Conservation (phyloP, 2,797 vertebrate genomes). For the Hippocampus kuda region DNA sequence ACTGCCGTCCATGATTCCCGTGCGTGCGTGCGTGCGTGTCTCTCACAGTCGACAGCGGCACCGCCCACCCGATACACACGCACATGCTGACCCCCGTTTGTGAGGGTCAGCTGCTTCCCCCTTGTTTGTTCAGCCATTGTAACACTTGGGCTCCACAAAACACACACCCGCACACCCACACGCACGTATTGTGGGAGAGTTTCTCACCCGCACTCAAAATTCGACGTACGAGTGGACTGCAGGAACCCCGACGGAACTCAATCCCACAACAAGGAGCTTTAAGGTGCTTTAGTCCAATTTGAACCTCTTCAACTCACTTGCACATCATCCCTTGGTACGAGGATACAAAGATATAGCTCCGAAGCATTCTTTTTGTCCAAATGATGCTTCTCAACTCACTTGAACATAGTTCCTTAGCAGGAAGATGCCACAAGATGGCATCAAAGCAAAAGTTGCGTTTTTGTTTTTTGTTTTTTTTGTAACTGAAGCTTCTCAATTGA, state of each 20-base stretch:
- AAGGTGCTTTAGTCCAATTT: too few relatives aligned
- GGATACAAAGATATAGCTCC: neutral
- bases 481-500: too few relatives aligned
- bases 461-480: too few relatives aligned
- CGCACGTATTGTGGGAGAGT: constrained; percentile 6
- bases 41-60: neutral
- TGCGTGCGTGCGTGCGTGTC: constrained; percentile 4
- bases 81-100: constrained; percentile 15
- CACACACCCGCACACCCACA: constrained; percentile 20
- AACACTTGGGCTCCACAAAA: constrained; percentile 40
- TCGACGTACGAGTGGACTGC: neutral
- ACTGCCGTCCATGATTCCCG: constrained; percentile 11
- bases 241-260: neutral
- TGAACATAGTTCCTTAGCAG: too few relatives aligned
- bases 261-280: neutral
- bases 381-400: too few relatives aligned
- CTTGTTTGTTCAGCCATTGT: constrained; percentile 47
- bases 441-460: neutral
- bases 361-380: too few relatives aligned
- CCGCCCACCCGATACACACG: neutral
- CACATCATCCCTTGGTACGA: too few relatives aligned
- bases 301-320: too few relatives aligned
- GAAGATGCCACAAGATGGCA: neutral
- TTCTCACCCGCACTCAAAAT: constrained; percentile 20
- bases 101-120: constrained; percentile 23